Conservation (phyloP, 2,113 vertebrate genomes). For the Rhinoptilus africanus region DNA sequence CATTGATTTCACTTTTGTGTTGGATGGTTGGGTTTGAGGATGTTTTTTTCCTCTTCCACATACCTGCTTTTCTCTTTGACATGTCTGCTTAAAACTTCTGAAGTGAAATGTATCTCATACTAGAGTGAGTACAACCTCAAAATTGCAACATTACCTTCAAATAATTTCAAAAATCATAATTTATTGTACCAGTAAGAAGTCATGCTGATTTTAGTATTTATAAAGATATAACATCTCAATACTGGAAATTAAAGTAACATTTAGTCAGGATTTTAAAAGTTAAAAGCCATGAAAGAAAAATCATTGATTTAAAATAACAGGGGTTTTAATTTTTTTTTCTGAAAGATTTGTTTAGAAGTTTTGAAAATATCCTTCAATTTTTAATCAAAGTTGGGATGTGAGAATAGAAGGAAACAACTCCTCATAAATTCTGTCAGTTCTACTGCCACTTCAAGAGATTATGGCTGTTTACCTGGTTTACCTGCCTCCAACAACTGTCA, state of each 20-base stretch:
- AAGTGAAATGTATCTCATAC: not conserved
- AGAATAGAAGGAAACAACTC: not conserved
- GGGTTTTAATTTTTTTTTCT: not conserved
- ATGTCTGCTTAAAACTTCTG: not conserved
- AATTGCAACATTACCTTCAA: not conserved
- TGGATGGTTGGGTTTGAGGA: not conserved
- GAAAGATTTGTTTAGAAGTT: not conserved
- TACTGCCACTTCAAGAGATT: not conserved
- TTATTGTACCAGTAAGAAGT: not conserved
- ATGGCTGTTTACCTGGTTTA: not conserved
- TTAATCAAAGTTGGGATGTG: not conserved
- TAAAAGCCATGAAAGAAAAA: not conserved
- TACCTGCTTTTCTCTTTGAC: not conserved
- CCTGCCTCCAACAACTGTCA: not conserved
- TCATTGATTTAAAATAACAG: not conserved
- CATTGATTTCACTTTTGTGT: not conserved
- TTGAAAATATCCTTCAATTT: constrained; percentile 3
- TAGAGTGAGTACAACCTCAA: not conserved
- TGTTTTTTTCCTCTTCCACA: not conserved
- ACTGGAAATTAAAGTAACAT: not conserved
- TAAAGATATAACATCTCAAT: not conserved
- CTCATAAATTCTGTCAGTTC: not conserved
- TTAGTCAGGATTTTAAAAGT: not conserved
- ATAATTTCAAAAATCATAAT: not conserved
- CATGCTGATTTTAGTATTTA: not conserved